Evolutionary conservation across 2,888 invertebrate species (phyloP), one percentile per base, ranked within the genome.

Genomic region (Orgyia antiqua): DNA sequence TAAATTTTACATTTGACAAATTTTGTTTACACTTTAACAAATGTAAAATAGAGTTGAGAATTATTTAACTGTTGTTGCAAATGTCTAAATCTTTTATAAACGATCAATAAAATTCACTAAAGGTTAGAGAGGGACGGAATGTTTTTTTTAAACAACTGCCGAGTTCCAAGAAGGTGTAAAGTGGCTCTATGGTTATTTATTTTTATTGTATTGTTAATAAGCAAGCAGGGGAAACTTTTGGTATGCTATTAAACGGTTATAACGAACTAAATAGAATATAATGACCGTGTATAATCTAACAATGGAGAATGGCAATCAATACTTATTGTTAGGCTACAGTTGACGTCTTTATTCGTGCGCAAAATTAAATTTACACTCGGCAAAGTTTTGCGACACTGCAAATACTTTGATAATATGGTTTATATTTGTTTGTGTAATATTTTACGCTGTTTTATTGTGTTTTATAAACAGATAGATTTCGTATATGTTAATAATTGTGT

Each of bases 201-300:
- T 49, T 80, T 84, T 77, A 83, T 83, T 84, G 82, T 84, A 82
- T 86, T 86, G 80, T 86, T 86, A 84, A 86, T 86, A 83, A 76
- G 80, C 82, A 75, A 75, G 79, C 70, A 73, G 72, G 74, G 76
- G 74, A 67, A 69, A 69, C 67, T 63, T 59, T 68, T 63, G 69
- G 71, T 70, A 71, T 71, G 75, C 74, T 77, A 83, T 86, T 84
- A 84, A 84, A 86, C 72, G 83, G 70, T 84, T 84, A 86, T 86
- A 84, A 83, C 79, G 78, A 75, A 74, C 80, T 84, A 86, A 86
- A 86, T 84, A 76, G 83, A 86, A 83, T 84, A 86, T 86, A 84
- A 86, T 86, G 65, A 80, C 73, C 75, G 72, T 77, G 79, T 68
- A 82, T 82, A 82, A 83, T 80, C 64, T 60, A 45, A 74, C 75